Conservation (phyloP, 2,888 invertebrate genomes). For the Buathra laborator region DNA sequence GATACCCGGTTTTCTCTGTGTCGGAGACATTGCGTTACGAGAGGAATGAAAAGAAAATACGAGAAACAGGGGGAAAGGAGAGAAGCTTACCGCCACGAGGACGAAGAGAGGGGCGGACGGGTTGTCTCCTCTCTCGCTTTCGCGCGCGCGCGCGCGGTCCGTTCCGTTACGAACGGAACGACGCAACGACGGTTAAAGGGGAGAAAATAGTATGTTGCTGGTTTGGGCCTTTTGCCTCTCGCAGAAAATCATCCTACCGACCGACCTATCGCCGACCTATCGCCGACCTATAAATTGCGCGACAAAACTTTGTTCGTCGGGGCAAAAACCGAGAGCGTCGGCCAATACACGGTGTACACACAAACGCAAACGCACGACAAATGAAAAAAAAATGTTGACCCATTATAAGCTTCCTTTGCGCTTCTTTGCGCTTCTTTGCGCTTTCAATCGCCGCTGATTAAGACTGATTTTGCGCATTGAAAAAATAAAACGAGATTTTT, state of each 20-base stretch:
- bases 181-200: slow-evolving; percentile 35
- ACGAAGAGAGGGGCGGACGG: slow-evolving; percentile 46
- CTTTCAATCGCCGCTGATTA: too few species aligned
- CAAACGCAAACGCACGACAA: too few species aligned
- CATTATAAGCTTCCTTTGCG: too few species aligned
- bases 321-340: slow-evolving; percentile 7
- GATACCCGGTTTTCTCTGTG: too few species aligned
- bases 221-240: neutral
- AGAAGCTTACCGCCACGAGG: neutral
- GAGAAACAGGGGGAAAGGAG: neutral
- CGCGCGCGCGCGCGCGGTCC: slow-evolving; percentile 18
- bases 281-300: too few species aligned
- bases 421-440: too few species aligned
- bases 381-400: too few species aligned
- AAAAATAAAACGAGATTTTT: too few species aligned
- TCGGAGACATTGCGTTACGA: neutral
- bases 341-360: too few species aligned
- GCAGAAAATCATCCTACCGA: slow-evolving; percentile 28
- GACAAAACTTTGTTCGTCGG: slow-evolving; percentile 12
- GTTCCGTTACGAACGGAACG: slow-evolving; percentile 43
- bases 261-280: too few species aligned
- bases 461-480: too few species aligned
- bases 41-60: slow-evolving; percentile 11
- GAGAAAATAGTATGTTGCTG: slow-evolving; percentile 17
- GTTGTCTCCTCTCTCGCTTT: slow-evolving; percentile 24